Percentiles rank a stretch among this genome's conserved stretches.
Evolutionary conservation across 2,113 vertebrate species (phyloP).

Genomic region (Pelobates fuscus): DNA sequence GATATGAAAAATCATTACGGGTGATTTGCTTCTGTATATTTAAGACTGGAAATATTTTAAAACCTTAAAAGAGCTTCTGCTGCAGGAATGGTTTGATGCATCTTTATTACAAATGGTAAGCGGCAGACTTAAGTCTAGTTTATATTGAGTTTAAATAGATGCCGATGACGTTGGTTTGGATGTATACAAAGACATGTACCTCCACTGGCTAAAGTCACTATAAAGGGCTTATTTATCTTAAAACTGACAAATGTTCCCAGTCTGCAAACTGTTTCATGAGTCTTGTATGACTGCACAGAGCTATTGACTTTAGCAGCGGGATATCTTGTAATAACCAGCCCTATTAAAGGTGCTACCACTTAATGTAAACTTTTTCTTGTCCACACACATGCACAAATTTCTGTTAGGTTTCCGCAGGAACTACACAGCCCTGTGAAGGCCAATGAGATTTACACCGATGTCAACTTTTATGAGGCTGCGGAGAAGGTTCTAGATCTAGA

Average conservation of each 20-base stretch:
- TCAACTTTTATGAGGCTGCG: no score
- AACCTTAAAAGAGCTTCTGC: neutral
- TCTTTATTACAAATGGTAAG: neutral
- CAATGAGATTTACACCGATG: no score
- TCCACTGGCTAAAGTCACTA: constrained; percentile 10
- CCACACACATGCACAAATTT: no score
- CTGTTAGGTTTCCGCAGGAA: no score
- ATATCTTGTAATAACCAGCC: no score
- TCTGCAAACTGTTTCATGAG: neutral
- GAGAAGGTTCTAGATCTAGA: no score
- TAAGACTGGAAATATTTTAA: neutral
- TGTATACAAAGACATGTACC: neutral
- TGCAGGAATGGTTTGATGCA: neutral
- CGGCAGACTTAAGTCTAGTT: neutral
- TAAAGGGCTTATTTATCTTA: neutral
- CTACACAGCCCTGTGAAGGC: no score
- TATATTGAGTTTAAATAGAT: constrained; percentile 17
- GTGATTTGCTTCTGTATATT: neutral
- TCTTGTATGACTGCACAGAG: neutral
- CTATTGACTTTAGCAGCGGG: no score
- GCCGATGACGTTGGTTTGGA: neutral
- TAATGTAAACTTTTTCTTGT: no score
- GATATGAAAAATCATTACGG: no score
- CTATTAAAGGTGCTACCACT: no score
- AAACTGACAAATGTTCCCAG: neutral